Conservation (phyloP, 2,113 vertebrate species). For the Girardinichthys multiradiatus region DNA sequence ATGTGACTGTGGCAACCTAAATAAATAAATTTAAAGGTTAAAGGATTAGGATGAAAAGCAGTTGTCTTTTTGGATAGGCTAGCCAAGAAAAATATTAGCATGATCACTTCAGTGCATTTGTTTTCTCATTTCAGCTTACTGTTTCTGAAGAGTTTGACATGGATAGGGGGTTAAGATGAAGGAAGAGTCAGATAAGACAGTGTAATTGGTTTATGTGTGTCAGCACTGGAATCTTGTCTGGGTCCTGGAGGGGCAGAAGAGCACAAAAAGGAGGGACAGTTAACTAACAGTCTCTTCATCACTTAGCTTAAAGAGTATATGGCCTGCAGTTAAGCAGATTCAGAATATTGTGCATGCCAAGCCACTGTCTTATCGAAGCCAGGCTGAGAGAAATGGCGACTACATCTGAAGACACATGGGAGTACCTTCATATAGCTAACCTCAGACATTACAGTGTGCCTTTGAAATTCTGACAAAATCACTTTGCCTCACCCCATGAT, state of each 20-base stretch:
- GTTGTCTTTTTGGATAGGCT: conserved; percentile 55
- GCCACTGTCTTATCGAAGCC: conserved; percentile 7
- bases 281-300: conserved; percentile 67
- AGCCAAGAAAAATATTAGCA: conserved; percentile 15
- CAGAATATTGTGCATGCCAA: conserved; percentile 20
- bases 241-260: conserved; percentile 56
- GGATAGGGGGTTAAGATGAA: conserved; percentile 65
- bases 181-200: conserved; percentile 77
- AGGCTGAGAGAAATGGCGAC: conserved; percentile 33
- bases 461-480: conserved; percentile 60
- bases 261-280: conserved; percentile 32
- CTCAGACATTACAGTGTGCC: conserved; percentile 58
- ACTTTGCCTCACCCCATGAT: conserved; percentile 45
- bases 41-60: conserved; percentile 27
- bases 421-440: conserved; percentile 41
- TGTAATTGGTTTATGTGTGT: conserved; percentile 79
- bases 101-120: conserved; percentile 59
- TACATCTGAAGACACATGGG: conserved; percentile 29
- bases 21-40: conserved; percentile 33
- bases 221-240: conserved; percentile 76
- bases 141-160: conserved; percentile 76
- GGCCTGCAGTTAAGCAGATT: conserved; percentile 27
- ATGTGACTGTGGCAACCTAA: conserved; percentile 40
- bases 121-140: conserved; percentile 76
- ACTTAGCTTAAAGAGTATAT: conserved; percentile 59